Base-by-base conservation (phyloP, 2,888 invertebrate species). In the Cinara cedri region DNA sequence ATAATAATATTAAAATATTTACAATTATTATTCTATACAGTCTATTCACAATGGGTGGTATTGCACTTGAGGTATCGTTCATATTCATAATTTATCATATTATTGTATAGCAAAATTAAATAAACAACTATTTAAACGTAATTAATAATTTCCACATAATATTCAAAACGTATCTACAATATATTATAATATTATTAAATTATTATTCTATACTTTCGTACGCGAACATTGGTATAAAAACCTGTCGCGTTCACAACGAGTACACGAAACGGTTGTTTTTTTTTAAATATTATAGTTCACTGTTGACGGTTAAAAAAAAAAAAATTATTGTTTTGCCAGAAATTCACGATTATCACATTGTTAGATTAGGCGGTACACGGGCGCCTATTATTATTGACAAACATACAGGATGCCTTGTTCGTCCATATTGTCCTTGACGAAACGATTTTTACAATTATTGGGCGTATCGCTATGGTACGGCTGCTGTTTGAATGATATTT, bases 1-100 rank as follows among this genome's bases (percentile, higher is more conserved):
- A 68, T 76, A 70, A 55, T 66, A 76, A 62, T 62, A 62, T 21
- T n/a, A n/a, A n/a, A 65, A 26, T 70, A 70, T 78, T 70, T 78
- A 78, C 70, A 78, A 19, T 24, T 26, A 19, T 24, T 26, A 42
- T 51, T 74, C 51, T 65, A 68, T 68, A 75, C 62, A 54, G 57
- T 76, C 44, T 76, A 78, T 54, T 24, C 63, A 75, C 63, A 75
- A 63, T 24, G 42, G 42, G 19, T 63, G 19, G 10, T 55, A 78
- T 78, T 78, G 78, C 78, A 78, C 78, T 68, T 14, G 68, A 70
- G 57, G 49, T 62, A 54, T 63, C 42, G 44, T 34, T 63, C 16
- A 42, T 21, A n/a, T n/a, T n/a, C n/a, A n/a, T n/a, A n/a, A n/a
- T n/a, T n/a, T n/a, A n/a, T 34, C 6, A 34, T 34, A 34, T 34